A percentile compares a stretch with the other conserved stretches of the same genome.
phyloP scores from a whole-genome alignment of 2,797 vertebrate species.

The Synanceia verrucosa region DNA sequence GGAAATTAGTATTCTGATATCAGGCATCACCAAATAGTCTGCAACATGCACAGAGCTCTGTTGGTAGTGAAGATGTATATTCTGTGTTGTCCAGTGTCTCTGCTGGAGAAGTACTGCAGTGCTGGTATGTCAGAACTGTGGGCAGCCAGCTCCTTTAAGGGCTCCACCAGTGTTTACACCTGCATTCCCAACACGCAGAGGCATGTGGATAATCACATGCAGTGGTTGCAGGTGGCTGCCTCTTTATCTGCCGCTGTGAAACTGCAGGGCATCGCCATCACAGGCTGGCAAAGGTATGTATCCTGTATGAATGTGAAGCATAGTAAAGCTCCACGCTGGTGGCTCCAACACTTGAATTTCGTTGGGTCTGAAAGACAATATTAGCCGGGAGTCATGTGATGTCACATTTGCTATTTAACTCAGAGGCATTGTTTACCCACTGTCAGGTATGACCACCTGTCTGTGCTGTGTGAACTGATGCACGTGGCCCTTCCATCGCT shows the following conservation, averaged over 20 bases:
- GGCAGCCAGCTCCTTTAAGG: constrained; percentile 97
- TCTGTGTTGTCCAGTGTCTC: constrained; percentile 77
- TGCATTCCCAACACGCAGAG: constrained; percentile 86
- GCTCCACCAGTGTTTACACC: constrained; percentile 88
- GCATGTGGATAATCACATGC: constrained; percentile 91
- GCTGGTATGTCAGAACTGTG: constrained; percentile 89
- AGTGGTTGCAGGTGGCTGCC: constrained; percentile 89
- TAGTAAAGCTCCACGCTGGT: neutral
- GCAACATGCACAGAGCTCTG: neutral
- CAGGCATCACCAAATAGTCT: neutral
- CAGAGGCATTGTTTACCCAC: neutral
- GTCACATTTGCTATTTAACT: neutral
- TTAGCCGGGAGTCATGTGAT: neutral
- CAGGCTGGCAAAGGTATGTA: constrained; percentile 94
- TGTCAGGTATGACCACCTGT: constrained; percentile 85
- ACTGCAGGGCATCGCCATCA: constrained; percentile 90
- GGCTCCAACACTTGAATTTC: neutral
- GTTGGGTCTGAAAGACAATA: too few species aligned
- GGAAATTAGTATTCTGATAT: neutral
- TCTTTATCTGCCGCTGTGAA: constrained; percentile 57
- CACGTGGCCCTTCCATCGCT: constrained; percentile 92
- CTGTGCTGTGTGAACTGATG: constrained; percentile 95
- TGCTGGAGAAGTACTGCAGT: constrained; percentile 87
- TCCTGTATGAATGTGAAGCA: too few species aligned
- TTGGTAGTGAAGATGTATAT: neutral